Evolutionary conservation across 64 coral and sea anemone genomes (phyloP).

Genomic region (Pocillopora verrucosa): DNA sequence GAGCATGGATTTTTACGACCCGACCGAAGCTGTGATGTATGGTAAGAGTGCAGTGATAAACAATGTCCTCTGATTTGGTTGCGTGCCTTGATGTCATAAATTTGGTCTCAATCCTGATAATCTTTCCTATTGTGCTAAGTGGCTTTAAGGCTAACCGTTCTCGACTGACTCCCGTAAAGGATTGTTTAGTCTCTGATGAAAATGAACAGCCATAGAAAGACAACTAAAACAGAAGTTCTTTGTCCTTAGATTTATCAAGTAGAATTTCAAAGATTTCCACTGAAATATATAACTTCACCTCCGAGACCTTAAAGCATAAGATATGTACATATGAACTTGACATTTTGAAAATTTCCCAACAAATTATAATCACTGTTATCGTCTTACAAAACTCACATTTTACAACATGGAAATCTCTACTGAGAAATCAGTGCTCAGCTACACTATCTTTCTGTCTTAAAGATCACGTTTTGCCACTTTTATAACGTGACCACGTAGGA

Average conservation of each 20-base stretch:
- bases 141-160: slow-evolving; percentile 24
- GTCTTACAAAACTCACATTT: neutral
- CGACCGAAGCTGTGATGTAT: slow-evolving; percentile 4
- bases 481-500: neutral
- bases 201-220: neutral
- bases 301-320: neutral
- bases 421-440: neutral
- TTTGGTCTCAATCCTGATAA: slow-evolving; percentile 27
- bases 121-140: slow-evolving; percentile 26
- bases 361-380: too few relatives aligned
- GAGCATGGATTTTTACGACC: slow-evolving; percentile 34
- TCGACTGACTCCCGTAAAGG: neutral
- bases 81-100: slow-evolving; percentile 25
- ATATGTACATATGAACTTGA: too few relatives aligned
- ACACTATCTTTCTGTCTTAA: neutral
- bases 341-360: too few relatives aligned
- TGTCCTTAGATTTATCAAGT: neutral
- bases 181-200: neutral
- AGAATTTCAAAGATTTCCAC: neutral
- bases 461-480: neutral
- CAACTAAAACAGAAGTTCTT: neutral
- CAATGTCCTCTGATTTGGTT: neutral
- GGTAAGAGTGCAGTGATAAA: neutral
- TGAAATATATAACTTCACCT: neutral
- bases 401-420: neutral